phyloP scores from a whole-genome alignment of 1,140 invertebrate genomes.

The Drosophila santomea region DNA sequence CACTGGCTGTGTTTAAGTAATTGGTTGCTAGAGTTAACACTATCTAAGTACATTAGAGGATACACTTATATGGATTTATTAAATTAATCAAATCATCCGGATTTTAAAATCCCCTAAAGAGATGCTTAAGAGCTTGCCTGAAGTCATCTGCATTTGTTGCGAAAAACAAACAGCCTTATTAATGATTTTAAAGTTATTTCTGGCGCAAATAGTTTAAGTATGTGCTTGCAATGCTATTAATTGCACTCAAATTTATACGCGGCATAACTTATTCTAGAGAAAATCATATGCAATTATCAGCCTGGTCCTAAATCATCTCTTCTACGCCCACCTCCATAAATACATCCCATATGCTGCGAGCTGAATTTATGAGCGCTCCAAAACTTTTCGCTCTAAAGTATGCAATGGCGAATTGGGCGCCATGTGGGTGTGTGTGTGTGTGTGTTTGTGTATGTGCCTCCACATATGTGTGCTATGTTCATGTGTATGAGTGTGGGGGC shows the following conservation, averaged over 20 bases:
- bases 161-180: no score
- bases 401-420: slow-evolving; percentile 54
- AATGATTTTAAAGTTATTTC: no score
- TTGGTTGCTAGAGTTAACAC: not conserved
- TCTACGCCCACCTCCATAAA: not conserved
- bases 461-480: not conserved
- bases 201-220: no score
- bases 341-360: slow-evolving; percentile 24
- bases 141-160: not conserved
- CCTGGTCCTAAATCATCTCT: slow-evolving; percentile 36
- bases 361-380: slow-evolving; percentile 60
- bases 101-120: not conserved
- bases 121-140: not conserved
- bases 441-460: not conserved
- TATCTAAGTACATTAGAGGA: not conserved
- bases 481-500: not conserved
- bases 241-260: not conserved
- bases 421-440: slow-evolving; percentile 1
- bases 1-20: not conserved
- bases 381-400: slow-evolving; percentile 67
- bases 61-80: not conserved
- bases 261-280: slow-evolving; percentile 12
- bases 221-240: slow-evolving; percentile 2
- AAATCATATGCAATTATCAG: slow-evolving; percentile 60
- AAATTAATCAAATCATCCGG: no score